Evolutionary conservation across 2,113 vertebrate genomes (phyloP).

Genomic region (Cochlearius cochlearius): DNA sequence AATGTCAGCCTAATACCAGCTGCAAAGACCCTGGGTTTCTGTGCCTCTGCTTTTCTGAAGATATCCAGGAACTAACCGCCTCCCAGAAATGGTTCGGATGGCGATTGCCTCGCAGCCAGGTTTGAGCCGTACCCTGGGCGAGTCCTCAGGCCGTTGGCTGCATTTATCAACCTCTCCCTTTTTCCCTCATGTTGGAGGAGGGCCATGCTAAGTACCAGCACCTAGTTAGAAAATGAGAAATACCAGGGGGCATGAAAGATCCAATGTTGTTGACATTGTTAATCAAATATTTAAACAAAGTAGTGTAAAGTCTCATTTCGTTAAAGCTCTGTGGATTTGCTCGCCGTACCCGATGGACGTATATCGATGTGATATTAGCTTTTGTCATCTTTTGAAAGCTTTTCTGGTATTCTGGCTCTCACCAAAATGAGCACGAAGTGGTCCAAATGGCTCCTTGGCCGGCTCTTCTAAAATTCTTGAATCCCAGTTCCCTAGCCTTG

Average conservation of each 20-base stretch:
- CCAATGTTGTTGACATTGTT: neutral
- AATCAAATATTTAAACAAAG: neutral
- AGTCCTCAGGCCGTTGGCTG: neutral
- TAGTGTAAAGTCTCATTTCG: neutral
- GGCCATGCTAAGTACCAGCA: neutral
- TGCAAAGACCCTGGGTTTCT: neutral
- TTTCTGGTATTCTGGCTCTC: neutral
- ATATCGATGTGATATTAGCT: neutral
- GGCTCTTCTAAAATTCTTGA: neutral
- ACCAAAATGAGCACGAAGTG: neutral
- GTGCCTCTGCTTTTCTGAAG: neutral
- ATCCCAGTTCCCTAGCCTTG: neutral
- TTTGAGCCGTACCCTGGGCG: neutral
- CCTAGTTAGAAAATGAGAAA: neutral
- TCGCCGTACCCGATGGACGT: neutral
- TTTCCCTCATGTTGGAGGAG: neutral
- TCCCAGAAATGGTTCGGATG: neutral
- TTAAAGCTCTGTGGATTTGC: neutral
- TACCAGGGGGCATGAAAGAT: neutral
- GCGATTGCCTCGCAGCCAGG: fast-evolving
- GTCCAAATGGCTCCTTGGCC: neutral
- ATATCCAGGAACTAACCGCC: neutral
- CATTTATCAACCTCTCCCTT: neutral
- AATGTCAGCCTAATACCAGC: neutral
- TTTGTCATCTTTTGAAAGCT: neutral